Evolutionary conservation across 2,797 vertebrate species (phyloP).

Genomic region (Myotis daubentonii): DNA sequence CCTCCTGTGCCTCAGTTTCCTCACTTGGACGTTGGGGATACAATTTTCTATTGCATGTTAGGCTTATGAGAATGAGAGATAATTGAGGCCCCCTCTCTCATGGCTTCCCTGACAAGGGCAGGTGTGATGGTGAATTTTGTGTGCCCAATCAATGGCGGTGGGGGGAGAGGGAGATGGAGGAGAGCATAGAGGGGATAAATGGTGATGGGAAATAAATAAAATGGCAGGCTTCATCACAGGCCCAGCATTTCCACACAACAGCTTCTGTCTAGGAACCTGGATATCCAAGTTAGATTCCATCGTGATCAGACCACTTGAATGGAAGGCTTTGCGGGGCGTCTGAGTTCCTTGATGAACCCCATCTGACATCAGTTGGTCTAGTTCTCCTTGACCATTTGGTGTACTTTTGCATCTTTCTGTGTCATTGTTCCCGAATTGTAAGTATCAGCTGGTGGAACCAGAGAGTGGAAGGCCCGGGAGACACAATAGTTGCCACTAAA

Average conservation of each 20-base stretch:
- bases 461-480: background rate
- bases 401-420: background rate
- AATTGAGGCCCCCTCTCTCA: background rate
- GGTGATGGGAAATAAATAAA: background rate
- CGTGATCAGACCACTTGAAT: accelerated
- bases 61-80: background rate
- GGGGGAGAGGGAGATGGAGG: too few relatives aligned
- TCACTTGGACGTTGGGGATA: background rate
- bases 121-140: background rate
- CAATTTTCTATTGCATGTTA: background rate
- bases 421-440: background rate
- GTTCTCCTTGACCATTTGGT: background rate
- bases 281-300: background rate
- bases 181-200: background rate
- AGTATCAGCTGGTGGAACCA: background rate
- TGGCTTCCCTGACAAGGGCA: background rate
- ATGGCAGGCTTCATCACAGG: background rate
- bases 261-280: background rate
- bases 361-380: background rate
- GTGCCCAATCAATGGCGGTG: background rate
- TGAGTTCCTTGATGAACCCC: background rate
- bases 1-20: background rate
- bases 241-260: background rate
- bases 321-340: background rate
- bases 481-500: background rate